A percentile compares a stretch with the other conserved stretches of the same genome.
Evolutionary conservation across 2,797 vertebrate genomes (phyloP).

Genomic region (Phalloptychus januarius): DNA sequence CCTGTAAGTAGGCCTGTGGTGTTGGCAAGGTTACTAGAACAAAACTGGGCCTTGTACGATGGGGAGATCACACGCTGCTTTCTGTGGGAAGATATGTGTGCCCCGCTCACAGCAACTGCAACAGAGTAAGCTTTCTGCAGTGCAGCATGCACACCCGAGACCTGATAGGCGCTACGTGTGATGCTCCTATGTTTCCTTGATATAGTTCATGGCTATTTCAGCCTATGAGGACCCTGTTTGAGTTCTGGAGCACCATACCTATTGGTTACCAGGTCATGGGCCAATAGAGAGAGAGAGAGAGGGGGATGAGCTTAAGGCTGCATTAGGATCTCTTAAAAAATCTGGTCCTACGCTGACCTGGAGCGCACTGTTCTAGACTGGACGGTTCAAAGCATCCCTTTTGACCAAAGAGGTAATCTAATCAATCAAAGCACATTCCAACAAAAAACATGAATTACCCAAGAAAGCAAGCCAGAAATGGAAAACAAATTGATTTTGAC

Average conservation of each 20-base stretch:
- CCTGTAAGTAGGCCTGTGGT: constrained; percentile 71
- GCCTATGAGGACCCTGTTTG: constrained; percentile 83
- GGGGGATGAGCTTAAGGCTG: constrained; percentile 49
- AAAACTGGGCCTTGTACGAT: constrained; percentile 72
- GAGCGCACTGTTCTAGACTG: constrained; percentile 61
- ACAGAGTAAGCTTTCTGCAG: constrained; percentile 43
- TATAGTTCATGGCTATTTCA: constrained; percentile 77
- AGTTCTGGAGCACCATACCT: constrained; percentile 69
- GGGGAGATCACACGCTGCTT: constrained; percentile 69
- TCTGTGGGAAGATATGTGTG: constrained; percentile 68
- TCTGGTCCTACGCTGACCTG: constrained; percentile 51
- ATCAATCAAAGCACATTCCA: constrained; percentile 56
- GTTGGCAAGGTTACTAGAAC: constrained; percentile 73
- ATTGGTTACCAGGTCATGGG: constrained; percentile 65
- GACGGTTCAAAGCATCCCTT: constrained; percentile 51
- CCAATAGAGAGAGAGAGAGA: constrained; percentile 30
- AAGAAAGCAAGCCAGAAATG: constrained; percentile 40
- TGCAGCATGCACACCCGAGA: constrained; percentile 59
- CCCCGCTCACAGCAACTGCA: constrained; percentile 50
- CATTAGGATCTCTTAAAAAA: constrained; percentile 49
- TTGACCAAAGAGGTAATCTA: constrained; percentile 45
- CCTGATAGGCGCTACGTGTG: constrained; percentile 65
- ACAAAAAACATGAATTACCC: constrained; percentile 56
- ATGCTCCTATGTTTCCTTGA: constrained; percentile 75
- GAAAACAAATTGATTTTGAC: constrained; percentile 58